Conservation (phyloP, 2,113 vertebrate species). For the Misgurnus anguillicaudatus region DNA sequence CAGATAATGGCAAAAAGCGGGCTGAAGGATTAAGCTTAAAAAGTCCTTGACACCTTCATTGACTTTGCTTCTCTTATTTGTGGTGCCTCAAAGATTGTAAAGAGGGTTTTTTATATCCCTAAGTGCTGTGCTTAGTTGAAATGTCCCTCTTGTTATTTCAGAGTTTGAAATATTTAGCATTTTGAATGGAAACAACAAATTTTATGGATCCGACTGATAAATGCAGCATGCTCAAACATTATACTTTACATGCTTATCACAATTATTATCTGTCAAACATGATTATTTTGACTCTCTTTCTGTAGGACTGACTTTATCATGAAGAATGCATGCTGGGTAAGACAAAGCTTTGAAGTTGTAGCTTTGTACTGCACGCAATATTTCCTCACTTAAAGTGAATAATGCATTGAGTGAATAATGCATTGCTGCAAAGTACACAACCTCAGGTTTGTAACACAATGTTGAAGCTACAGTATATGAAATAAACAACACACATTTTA, state of each 20-base stretch:
- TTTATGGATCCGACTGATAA: neutral
- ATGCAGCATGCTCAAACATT: neutral
- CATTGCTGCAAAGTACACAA: constrained; percentile 45
- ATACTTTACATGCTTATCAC: no score
- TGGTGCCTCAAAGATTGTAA: neutral
- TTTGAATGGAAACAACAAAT: neutral
- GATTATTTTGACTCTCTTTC: constrained; percentile 24
- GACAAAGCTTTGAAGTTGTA: constrained; percentile 46
- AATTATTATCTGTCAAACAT: neutral
- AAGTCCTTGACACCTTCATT: constrained; percentile 5
- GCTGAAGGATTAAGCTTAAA: constrained; percentile 20
- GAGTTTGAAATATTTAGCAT: neutral
- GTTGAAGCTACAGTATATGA: neutral
- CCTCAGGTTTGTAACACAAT: constrained; percentile 31
- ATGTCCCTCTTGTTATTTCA: neutral
- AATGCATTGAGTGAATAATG: constrained; percentile 56
- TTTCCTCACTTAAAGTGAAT: constrained; percentile 48
- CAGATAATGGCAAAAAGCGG: constrained; percentile 31
- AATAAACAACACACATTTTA: neutral
- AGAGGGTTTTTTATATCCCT: neutral
- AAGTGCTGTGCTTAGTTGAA: neutral
- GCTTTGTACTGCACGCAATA: constrained; percentile 36
- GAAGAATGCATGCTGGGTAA: constrained; percentile 25
- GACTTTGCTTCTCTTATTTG: neutral
- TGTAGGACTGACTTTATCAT: constrained; percentile 13